Base-by-base conservation (phyloP, 2,113 vertebrate species). In the Colossoma macropomum region DNA sequence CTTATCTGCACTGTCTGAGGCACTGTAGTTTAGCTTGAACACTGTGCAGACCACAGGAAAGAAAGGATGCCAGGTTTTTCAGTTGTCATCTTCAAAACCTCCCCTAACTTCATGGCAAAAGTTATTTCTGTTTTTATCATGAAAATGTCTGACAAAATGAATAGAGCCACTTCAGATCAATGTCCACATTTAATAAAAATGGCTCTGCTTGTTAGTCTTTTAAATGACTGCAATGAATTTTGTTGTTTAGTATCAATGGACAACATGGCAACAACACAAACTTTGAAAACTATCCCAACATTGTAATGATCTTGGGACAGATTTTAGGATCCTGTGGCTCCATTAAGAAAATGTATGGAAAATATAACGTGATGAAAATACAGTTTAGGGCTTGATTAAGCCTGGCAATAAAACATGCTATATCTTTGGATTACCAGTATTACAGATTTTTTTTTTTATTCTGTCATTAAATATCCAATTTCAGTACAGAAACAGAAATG, bases 21-120 rank as follows among this genome's bases (percentile, higher is more conserved):
- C 88, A 80, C 96, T 97, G 84, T 97, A 95, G 86, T 96, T 96
- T 89, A 97, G 91, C 87, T 94, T 95, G 89, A 96, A 96, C 90
- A 96, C 95, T 97, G 79, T 21, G 45, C 69, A 66, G 34, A n/a
- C 79, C 52, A 81, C 75, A 82, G 56, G 10, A 77, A 66, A 78
- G 60, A 80, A 48, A 75, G 76, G 59, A 77, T 74, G 38, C 73
- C 75, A 50, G n/a, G 38, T 56, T 54, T 72, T 54, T 82, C 54
- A 76, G 59, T 56, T 52, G 73, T 38, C 23, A 27, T 38, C 27
- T 78, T 68, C 30, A 21, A 21, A 78, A 11, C 23, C 8, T 79
- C 27, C 75, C 73, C 66, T 52, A 66, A 13, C 45, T 30, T 62
- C 23, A 62, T 30, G 21, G 60, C 10, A 30, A 19, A 23, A n/a